phyloP scores from a whole-genome alignment of 2,113 vertebrate genomes.

The Microtus oregoni region DNA sequence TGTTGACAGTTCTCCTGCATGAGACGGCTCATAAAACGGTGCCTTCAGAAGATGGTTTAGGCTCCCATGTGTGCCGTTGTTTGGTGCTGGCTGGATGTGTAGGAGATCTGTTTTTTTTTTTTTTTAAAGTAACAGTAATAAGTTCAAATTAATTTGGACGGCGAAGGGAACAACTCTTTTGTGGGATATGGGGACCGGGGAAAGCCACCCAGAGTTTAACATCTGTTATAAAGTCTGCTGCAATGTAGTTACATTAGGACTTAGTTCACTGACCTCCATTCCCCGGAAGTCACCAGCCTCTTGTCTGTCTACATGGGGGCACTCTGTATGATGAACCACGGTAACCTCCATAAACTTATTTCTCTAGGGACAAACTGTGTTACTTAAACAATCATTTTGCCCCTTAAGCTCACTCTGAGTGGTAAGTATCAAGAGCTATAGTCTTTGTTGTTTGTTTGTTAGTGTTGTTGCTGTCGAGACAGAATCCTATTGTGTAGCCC shows the following conservation, averaged over 20 bases:
- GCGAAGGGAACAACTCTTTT: background rate
- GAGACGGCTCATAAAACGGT: constrained; percentile 88
- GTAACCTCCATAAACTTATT: background rate
- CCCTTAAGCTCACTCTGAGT: background rate
- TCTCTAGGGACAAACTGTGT: background rate
- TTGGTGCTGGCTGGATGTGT: constrained; percentile 91
- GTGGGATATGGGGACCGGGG: background rate
- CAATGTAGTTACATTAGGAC: background rate
- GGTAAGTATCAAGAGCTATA: background rate
- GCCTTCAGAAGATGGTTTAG: constrained; percentile 94
- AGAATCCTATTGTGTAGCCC: background rate
- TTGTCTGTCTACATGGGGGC: background rate
- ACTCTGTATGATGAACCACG: background rate
- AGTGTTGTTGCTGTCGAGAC: background rate
- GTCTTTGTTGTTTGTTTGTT: background rate
- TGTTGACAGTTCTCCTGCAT: constrained; percentile 88
- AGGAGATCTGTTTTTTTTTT: constrained; percentile 91
- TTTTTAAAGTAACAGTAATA: background rate
- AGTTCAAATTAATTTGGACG: constrained; percentile 55
- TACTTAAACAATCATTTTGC: background rate
- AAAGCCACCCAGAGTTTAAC: background rate
- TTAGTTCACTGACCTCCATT: background rate
- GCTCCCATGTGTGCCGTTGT: constrained; percentile 97
- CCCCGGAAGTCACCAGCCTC: background rate
- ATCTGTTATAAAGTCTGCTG: background rate